Base-by-base conservation (phyloP, 2,113 vertebrate genomes). In the Cichladusa arquata region DNA sequence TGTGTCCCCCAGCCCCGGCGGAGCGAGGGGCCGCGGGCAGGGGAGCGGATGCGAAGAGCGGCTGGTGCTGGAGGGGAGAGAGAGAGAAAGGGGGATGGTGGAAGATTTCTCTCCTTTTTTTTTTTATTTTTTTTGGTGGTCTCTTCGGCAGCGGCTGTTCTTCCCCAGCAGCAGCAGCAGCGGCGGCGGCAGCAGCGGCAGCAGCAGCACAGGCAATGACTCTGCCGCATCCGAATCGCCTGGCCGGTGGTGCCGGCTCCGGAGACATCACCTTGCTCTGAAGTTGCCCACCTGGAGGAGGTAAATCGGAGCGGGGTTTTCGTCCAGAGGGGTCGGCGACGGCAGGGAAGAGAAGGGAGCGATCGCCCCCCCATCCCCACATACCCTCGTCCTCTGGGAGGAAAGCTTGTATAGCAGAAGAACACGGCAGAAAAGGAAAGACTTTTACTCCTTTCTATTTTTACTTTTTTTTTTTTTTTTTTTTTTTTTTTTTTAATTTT, bases 281-380 rank as follows among this genome's bases (percentile, higher is more conserved):
- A 98, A 97, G 96, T 96, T 97, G 97, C 95, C 94, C 96, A 95
- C 96, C 95, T 97, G 95, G 84, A 83, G 93, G 89, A 95, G 97
- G 92, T 96, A 87, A 96, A 71, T 94, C 74, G 53, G 74, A 90
- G 83, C 65, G 62, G 64, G 67, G 86, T 76, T 92, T 64, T 76
- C 71, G 62, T 69, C 79, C 94, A 10, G 88, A 88, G 71, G 53
- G 82, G 25, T 88, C 58, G 91, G 82, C 89, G 76, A 65, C 86
- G 29, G 66, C 69, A 25, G 16, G 25, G 54, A 53, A 95, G 82
- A 90, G 62, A 45, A 85, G 58, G 72, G 54, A 95, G 36, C 54
- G 45, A 95, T 81, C 86, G 81, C 77, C 69, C 81, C 40, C 78
- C 86, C 93, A 73, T 83, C 67, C 50, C 76, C 93, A 40, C 72